phyloP scores from a whole-genome alignment of 2,888 invertebrate genomes.

The Phalera bucephala region DNA sequence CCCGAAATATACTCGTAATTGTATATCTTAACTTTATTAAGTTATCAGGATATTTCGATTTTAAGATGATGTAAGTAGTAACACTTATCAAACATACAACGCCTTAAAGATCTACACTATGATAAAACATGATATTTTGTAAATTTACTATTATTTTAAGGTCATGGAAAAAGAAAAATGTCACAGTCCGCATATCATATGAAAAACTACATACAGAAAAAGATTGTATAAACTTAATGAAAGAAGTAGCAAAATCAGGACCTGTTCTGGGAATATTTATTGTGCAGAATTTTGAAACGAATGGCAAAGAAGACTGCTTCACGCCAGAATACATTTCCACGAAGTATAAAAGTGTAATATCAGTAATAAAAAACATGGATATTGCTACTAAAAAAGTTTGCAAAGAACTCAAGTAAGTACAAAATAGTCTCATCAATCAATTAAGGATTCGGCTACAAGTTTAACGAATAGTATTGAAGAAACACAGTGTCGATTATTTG shows the following conservation, averaged over 20 bases:
- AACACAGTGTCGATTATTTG: too few species aligned
- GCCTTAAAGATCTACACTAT: too few species aligned
- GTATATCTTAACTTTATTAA: slow-evolving; percentile 28
- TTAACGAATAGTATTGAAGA: too few species aligned
- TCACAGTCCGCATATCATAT: slow-evolving; percentile 27
- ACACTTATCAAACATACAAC: too few species aligned
- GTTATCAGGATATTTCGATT: slow-evolving; percentile 32
- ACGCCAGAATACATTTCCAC: slow-evolving; percentile 28
- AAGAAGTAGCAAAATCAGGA: slow-evolving; percentile 38
- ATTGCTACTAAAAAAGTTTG: slow-evolving; percentile 41
- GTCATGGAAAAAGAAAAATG: slow-evolving; percentile 18
- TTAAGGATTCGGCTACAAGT: too few species aligned
- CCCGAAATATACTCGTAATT: slow-evolving; percentile 34
- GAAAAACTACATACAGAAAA: slow-evolving; percentile 36
- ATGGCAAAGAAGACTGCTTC: slow-evolving; percentile 13
- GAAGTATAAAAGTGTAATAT: slow-evolving; percentile 41
- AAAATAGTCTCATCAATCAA: too few species aligned
- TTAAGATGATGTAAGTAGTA: slow-evolving; percentile 36
- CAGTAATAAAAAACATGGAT: slow-evolving; percentile 51
- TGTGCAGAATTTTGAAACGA: slow-evolving; percentile 29
- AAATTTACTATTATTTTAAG: slow-evolving; percentile 6
- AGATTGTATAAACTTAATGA: slow-evolving; percentile 37
- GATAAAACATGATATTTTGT: too few species aligned
- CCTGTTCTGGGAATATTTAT: slow-evolving; percentile 45
- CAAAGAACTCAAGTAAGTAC: slow-evolving; percentile 37